Conservation (phyloP, 2,888 invertebrate genomes). For the Pterostichus niger region DNA sequence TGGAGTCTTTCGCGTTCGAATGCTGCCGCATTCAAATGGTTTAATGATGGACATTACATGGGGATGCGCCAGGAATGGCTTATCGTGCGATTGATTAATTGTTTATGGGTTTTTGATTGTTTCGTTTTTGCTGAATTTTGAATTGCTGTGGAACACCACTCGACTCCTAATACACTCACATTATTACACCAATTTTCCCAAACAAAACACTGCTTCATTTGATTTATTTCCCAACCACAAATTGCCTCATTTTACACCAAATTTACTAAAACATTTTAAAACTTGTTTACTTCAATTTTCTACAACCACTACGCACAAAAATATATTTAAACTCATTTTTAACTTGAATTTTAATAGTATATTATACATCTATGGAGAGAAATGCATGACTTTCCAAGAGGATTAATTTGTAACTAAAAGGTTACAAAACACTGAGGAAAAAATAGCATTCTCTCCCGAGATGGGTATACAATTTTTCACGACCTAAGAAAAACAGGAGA, state of each 20-base stretch:
- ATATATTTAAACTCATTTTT: too few relatives aligned
- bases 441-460: too few relatives aligned
- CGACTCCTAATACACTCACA: constrained; percentile 47
- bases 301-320: background rate
- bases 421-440: too few relatives aligned
- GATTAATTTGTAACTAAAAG: too few relatives aligned
- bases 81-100: constrained; percentile 62
- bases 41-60: constrained; percentile 65
- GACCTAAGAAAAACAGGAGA: too few relatives aligned
- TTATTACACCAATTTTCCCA: constrained; percentile 46
- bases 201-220: constrained; percentile 34
- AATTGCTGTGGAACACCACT: constrained; percentile 47
- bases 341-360: too few relatives aligned
- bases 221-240: constrained; percentile 27
- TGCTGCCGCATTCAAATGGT: constrained; percentile 60
- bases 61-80: constrained; percentile 58
- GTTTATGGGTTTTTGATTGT: constrained; percentile 65
- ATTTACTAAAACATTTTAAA: background rate
- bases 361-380: too few relatives aligned
- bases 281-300: background rate
- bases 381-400: too few relatives aligned
- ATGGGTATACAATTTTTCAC: too few relatives aligned
- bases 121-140: constrained; percentile 57
- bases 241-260: constrained; percentile 26
- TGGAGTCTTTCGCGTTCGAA: constrained; percentile 57